Evolutionary conservation across 1,140 invertebrate species (phyloP), one percentile per base, ranked within the genome.

Genomic region (Drosophila tsacasi): DNA sequence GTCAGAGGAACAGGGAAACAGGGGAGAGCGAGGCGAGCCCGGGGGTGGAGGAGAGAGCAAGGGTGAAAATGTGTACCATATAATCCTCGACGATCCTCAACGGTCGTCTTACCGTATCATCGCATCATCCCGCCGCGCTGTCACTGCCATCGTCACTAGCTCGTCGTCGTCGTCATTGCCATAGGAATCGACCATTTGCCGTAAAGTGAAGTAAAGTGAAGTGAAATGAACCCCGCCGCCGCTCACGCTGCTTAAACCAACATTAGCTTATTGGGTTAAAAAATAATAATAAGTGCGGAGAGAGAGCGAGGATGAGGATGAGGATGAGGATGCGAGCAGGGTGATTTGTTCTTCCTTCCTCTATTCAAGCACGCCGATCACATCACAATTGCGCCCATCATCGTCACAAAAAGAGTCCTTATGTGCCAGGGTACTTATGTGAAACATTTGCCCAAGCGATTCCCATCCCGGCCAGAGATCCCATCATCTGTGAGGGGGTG

Each of bases 211-310:
- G n/a, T 13, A n/a, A 42, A 9, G 39, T 49, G 3, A 49, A 49
- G 59, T 27, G 30, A 62, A 37, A 23, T 30, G 35, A 60, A 60
- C 59, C 50, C 61, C 68, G 30, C 58, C 68, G 30, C 58, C 59
- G 27, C 44, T 44, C 5, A 13, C 10, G 35, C 58, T 21, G 64
- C 52, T 46, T 58, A 68, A 79, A 79, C 47, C 73, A 82, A 82
- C 76, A 82, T 82, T 82, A 57, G 80, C 69, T 81, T 76, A 78
- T 78, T 81, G 71, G 59, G 78, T 75, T 81, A 81, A 68, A 47
- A 55, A 77, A 50, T 27, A 74, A 63, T 37, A 55, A 57, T 55
- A 23, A 57, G 35, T 40, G 35, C 60, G 21, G 37, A 27, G 35
- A 25, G 35, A 57, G 21, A 30, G 27, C 1, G 8, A 30, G 27